Percentiles rank a stretch among this genome's conserved stretches.
Conservation (phyloP, 2,113 vertebrate species). For the Sardina pilchardus region DNA sequence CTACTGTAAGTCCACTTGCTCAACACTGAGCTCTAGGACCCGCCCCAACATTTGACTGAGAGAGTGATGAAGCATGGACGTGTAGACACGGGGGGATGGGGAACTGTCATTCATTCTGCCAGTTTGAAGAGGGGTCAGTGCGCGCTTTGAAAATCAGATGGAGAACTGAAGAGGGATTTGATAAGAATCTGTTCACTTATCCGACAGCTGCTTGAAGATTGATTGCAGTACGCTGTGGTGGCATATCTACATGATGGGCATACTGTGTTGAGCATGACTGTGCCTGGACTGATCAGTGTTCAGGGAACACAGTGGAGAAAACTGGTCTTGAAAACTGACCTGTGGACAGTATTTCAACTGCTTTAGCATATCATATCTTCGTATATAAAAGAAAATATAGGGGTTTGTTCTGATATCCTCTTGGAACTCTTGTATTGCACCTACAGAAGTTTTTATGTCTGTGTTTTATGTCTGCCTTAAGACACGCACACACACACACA, state of each 20-base stretch:
- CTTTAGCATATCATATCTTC: not conserved
- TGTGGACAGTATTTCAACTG: not conserved
- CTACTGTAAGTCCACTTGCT: not conserved
- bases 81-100: not conserved
- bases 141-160: not conserved
- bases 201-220: not conserved
- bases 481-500: slow-evolving; percentile 6
- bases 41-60: too few relatives aligned
- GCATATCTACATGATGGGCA: not conserved
- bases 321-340: not conserved
- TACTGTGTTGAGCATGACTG: not conserved
- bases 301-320: not conserved
- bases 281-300: not conserved
- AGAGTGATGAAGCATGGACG: too few relatives aligned
- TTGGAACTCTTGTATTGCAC: slow-evolving; percentile 25
- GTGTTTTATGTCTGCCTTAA: not conserved
- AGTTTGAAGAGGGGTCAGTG: not conserved
- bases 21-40: not conserved
- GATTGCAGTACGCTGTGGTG: not conserved
- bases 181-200: not conserved
- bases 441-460: slow-evolving; percentile 28
- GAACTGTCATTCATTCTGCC: not conserved
- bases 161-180: not conserved
- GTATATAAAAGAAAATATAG: not conserved
- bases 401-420: not conserved